Base-by-base conservation (phyloP, 1,140 invertebrate species). In the Zaprionus taronus region DNA sequence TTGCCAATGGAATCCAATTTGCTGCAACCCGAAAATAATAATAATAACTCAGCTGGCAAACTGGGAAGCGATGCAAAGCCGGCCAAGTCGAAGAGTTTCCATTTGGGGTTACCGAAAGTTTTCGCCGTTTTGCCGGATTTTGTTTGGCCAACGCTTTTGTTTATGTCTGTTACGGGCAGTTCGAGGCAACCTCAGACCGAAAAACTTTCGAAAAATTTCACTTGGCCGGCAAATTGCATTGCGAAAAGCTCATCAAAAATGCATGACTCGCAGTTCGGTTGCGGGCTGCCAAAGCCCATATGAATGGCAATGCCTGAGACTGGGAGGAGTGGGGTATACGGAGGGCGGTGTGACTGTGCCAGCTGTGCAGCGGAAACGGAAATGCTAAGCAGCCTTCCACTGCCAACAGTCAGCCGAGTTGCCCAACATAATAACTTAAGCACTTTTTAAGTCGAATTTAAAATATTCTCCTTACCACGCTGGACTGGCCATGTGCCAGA, bases 1-100 rank as follows among this genome's bases (percentile, higher is more conserved):
- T 83, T 79, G 75, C 77, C 73, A 82, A 86, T 89, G 69, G 69
- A 89, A 86, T 83, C 81, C 80, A 83, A 78, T 83, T 89, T 75
- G 60, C 57, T 55, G 56, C 63, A 49, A 70, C 84, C 84, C 83
- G 72, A 86, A 78, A 22, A 51, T 51, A 17, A 51, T 49, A 47
- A 86, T 75, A 86, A 86, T 89, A 86, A 77, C 69, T 80, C 41
- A 38, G 69, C 38, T 14, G 9, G 31, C 31, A 11, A 34, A 34
- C 9, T 34, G 31, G 9, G 9, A 11, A 11, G 31, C 31, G 2
- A 34, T 34, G 31, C 31, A 3, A 34, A 34, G 31, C 38, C 15
- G 4, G 51, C 14, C 53, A 7, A 56, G 5, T 53, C 41, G 20
- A n/a, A 60, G 38, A 61, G 34, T 69, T 80, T 51, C 64, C 64